Conservation (phyloP, 2,888 invertebrate genomes). For the Trissolcus brochymenae region DNA sequence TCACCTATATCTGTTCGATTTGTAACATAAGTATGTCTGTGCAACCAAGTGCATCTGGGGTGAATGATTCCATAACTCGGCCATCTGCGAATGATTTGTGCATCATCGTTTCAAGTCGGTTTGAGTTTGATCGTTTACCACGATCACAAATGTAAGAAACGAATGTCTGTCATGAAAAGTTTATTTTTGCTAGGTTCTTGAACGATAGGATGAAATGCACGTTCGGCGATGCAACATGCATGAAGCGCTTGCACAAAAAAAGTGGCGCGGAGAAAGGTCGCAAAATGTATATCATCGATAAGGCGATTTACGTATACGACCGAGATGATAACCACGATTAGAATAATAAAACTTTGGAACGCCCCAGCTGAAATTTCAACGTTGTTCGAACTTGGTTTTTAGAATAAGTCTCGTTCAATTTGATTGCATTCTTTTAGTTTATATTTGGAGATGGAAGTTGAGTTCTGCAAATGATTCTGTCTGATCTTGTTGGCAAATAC, state of each 20-base stretch:
- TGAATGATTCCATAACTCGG: conserved; percentile 32
- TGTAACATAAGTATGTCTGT: no score
- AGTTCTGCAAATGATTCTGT: no score
- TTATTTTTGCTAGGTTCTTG: conserved; percentile 17
- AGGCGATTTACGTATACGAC: background rate
- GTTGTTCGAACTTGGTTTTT: no score
- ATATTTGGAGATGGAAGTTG: no score
- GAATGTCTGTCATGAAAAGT: conserved; percentile 3
- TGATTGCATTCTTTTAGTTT: no score
- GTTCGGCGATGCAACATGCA: conserved; percentile 14
- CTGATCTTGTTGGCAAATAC: no score
- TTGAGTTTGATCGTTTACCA: conserved; percentile 11
- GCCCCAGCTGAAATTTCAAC: no score
- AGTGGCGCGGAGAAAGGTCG: conserved; percentile 8
- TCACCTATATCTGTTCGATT: no score
- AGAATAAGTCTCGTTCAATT: no score
- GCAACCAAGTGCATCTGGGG: conserved; percentile 10
- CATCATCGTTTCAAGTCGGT: conserved; percentile 18
- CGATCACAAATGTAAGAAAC: conserved; percentile 3
- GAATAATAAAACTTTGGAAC: no score
- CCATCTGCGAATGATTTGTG: conserved; percentile 29
- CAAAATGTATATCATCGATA: conserved; percentile 25
- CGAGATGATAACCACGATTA: no score
- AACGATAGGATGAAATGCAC: conserved; percentile 27
- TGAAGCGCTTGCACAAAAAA: background rate